These are phyloP conservation scores for Dicerorhinus sumatrensis DNA, from an alignment of 2,113 vertebrate genomes.

Conservation along the genomic window DNA sequence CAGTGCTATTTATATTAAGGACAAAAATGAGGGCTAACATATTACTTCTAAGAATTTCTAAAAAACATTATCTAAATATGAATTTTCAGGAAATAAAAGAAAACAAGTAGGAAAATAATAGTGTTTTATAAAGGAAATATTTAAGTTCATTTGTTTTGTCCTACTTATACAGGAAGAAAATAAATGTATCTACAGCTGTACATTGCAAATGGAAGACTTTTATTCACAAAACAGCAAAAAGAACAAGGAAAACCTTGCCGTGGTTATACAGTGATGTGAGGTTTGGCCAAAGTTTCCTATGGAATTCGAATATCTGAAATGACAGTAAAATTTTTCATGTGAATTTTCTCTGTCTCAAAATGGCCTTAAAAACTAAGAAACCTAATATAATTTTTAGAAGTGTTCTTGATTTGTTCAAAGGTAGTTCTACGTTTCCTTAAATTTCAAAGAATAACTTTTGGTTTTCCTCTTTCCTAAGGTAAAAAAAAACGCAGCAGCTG, in stretches of 20 bases:
- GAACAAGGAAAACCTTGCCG: background rate
- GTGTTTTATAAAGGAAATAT: background rate
- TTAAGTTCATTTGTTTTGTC: background rate
- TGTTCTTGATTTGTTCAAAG: background rate
- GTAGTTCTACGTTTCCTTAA: background rate
- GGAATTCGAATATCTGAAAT: constrained; percentile 21
- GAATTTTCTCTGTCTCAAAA: constrained; percentile 19
- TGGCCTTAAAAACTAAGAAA: constrained; percentile 5
- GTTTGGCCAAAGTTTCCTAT: background rate
- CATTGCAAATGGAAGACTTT: background rate
- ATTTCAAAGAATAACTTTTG: background rate
- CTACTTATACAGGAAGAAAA: background rate
- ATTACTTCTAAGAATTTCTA: background rate
- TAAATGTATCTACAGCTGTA: background rate
- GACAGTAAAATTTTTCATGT: background rate
- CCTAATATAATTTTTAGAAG: background rate
- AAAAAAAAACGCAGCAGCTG: background rate
- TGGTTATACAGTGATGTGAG: background rate
- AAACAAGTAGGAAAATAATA: constrained; percentile 29
- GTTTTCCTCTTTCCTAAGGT: background rate
- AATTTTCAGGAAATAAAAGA: constrained; percentile 20
- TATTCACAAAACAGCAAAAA: constrained; percentile 14
- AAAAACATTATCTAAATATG: background rate
- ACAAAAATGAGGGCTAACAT: constrained; percentile 29
- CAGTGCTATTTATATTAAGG: background rate